Conservation (phyloP, 2,797 vertebrate genomes). For the Lates japonicus region DNA sequence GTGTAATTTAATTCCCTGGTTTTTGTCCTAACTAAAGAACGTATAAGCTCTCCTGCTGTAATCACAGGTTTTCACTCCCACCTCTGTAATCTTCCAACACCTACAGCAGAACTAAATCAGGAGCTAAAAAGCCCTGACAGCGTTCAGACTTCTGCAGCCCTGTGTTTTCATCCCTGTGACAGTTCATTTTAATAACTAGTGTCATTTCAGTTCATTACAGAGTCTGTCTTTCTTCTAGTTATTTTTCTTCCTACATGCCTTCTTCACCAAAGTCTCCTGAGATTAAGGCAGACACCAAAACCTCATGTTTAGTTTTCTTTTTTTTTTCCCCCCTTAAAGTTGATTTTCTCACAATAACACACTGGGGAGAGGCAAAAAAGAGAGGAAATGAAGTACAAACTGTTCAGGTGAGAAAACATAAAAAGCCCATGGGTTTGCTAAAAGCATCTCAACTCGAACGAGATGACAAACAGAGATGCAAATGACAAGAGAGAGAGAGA, state of each 20-base stretch:
- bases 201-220: slow-evolving; percentile 11
- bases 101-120: neutral
- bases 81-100: neutral
- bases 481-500: neutral
- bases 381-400: slow-evolving; percentile 39
- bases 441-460: slow-evolving; percentile 34
- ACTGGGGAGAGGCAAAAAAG: neutral
- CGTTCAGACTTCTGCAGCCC: neutral
- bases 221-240: neutral
- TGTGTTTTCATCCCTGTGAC: neutral
- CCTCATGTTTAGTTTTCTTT: neutral
- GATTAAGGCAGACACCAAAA: slow-evolving; percentile 1
- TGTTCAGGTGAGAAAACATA: slow-evolving; percentile 49
- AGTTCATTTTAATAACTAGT: neutral
- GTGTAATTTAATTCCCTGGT: neutral
- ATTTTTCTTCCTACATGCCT: slow-evolving; percentile 6
- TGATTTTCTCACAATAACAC: slow-evolving; percentile 27
- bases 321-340: neutral
- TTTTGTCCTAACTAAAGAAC: neutral
- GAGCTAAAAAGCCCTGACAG: neutral
- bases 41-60: neutral
- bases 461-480: slow-evolving; percentile 36
- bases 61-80: neutral
- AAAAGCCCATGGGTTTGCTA: slow-evolving; percentile 30
- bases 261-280: slow-evolving; percentile 25